Evolutionary conservation across 92 coral and sea anemone species (phyloP).

Genomic region (Zoanthus solanderi): DNA sequence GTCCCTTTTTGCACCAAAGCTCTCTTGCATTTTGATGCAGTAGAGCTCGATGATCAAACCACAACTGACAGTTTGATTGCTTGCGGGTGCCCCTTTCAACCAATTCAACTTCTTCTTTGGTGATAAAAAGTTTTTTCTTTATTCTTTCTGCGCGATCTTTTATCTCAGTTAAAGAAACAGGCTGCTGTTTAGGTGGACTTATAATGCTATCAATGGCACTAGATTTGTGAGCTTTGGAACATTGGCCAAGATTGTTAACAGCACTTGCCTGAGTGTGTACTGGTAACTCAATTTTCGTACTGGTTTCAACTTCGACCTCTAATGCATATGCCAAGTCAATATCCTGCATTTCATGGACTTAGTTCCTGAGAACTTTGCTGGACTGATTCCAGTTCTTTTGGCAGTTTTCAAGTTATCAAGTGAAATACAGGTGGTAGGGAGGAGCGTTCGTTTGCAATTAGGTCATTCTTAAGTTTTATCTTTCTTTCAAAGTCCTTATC

Average conservation of each 20-base stretch:
- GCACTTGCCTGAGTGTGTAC: background rate
- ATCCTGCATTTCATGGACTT: background rate
- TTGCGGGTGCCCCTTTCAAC: slow-evolving; percentile 30
- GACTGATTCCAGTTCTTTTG: slow-evolving; percentile 37
- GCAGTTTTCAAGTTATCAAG: slow-evolving; percentile 20
- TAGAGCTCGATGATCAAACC: slow-evolving; percentile 39
- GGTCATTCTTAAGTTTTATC: slow-evolving; percentile 24
- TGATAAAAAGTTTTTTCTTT: slow-evolving; percentile 32
- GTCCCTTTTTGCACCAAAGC: slow-evolving; percentile 39
- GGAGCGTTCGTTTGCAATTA: background rate
- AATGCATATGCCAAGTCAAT: background rate
- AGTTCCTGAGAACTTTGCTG: slow-evolving; percentile 37
- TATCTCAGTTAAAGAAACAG: slow-evolving; percentile 48
- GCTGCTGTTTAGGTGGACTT: slow-evolving; percentile 51
- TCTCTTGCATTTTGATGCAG: slow-evolving; percentile 55
- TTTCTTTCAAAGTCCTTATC: slow-evolving; percentile 28
- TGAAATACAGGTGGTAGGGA: slow-evolving; percentile 12
- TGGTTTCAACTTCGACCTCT: background rate
- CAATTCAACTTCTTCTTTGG: background rate
- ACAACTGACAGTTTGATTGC: slow-evolving; percentile 29
- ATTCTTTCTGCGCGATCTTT: slow-evolving; percentile 46
- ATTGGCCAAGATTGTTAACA: background rate
- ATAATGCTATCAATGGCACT: slow-evolving; percentile 31
- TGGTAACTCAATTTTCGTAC: background rate
- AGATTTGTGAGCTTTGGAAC: slow-evolving; percentile 26